A percentile compares a stretch with the other conserved stretches of the same genome.
Conservation (phyloP, 2,888 invertebrate genomes). For the Operophtera brumata region DNA sequence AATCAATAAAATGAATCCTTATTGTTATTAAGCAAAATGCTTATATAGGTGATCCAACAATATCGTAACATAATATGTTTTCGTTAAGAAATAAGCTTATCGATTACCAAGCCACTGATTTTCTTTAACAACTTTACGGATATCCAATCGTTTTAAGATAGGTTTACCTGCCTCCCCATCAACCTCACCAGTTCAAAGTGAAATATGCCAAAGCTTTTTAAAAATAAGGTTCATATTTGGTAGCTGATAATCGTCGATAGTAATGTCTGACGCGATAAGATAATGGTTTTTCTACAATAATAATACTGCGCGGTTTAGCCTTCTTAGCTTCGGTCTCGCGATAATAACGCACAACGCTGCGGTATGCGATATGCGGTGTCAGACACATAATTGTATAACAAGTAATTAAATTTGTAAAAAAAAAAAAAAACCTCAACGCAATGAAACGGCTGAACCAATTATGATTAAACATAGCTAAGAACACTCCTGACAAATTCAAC, state of each 20-base stretch:
- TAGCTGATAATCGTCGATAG: background rate
- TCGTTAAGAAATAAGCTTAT: background rate
- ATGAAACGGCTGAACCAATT: too few species aligned
- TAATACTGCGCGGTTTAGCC: slow-evolving; percentile 7
- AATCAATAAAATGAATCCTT: too few species aligned
- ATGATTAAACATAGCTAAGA: too few species aligned
- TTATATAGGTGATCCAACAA: background rate
- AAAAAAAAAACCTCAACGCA: too few species aligned
- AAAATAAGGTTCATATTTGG: slow-evolving; percentile 9
- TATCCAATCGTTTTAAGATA: background rate
- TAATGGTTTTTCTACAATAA: slow-evolving; percentile 23
- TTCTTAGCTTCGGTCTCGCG: too few species aligned
- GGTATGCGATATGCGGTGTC: too few species aligned
- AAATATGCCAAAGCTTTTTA: background rate
- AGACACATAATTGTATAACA: too few species aligned
- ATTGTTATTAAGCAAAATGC: too few species aligned
- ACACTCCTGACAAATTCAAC: too few species aligned
- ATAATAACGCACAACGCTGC: too few species aligned
- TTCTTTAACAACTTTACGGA: background rate
- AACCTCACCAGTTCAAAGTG: background rate
- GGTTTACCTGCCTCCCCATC: background rate
- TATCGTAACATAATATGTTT: background rate
- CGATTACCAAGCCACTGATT: background rate
- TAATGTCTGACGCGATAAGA: slow-evolving; percentile 17
- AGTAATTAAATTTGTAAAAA: too few species aligned